A percentile compares a stretch with the other conserved stretches of the same genome.
These are phyloP conservation scores for Picathartes gymnocephalus DNA, from an alignment of 2,113 vertebrate species.

Conservation along the genomic window DNA sequence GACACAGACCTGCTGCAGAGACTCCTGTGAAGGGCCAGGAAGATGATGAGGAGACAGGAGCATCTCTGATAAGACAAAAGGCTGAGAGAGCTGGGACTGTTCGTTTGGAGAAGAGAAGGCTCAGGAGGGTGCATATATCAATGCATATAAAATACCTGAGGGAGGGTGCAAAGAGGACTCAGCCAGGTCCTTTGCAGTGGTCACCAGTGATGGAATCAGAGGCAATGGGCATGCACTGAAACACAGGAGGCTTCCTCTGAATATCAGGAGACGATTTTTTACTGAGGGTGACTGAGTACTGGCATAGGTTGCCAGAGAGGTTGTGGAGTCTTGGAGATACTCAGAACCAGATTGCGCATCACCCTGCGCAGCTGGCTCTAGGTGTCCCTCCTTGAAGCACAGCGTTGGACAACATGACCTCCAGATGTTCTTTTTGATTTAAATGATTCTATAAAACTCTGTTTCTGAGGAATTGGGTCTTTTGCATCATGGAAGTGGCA, in stretches of 20 bases:
- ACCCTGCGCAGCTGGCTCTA: neutral
- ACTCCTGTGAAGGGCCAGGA: neutral
- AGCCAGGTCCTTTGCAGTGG: neutral
- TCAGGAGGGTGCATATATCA: too few relatives aligned
- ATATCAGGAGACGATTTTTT: neutral
- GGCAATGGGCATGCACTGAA: neutral
- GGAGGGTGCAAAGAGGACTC: too few relatives aligned
- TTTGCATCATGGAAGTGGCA: neutral
- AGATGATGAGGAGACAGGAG: neutral
- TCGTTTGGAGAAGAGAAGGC: neutral
- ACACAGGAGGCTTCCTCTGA: neutral
- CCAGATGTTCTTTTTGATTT: neutral
- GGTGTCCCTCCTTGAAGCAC: neutral
- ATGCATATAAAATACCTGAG: neutral
- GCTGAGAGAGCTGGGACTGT: neutral
- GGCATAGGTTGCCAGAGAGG: neutral
- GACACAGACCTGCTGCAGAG: neutral
- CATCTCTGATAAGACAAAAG: neutral
- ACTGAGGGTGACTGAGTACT: neutral
- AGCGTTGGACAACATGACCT: neutral
- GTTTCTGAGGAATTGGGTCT: neutral
- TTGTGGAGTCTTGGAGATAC: neutral
- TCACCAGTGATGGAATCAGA: neutral
- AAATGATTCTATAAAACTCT: neutral
- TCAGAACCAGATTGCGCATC: rapidly evolving